phyloP scores from a whole-genome alignment of 2,113 vertebrate genomes.

The Engraulis encrasicolus region DNA sequence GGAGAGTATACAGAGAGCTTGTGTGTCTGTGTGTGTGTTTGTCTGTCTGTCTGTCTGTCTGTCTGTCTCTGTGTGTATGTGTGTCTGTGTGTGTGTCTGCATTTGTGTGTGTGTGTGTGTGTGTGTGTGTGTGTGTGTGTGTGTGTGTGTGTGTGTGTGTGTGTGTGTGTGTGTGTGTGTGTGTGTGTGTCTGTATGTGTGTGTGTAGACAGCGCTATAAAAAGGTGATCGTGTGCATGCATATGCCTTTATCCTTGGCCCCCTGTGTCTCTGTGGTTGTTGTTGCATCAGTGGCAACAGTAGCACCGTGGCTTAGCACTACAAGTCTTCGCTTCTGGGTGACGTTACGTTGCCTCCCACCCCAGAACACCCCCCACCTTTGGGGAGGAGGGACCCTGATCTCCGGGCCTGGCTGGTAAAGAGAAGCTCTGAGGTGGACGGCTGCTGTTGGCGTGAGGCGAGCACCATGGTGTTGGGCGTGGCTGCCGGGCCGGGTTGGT shows the following conservation, averaged over 20 bases:
- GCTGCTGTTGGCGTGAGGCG: neutral
- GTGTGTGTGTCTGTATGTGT: slow-evolving; percentile 27
- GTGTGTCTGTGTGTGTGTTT: neutral
- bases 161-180: neutral
- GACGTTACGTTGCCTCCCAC: neutral
- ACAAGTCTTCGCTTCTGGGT: slow-evolving; percentile 36
- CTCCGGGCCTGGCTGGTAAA: too few species aligned
- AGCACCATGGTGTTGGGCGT: slow-evolving; percentile 20
- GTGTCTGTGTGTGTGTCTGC: slow-evolving; percentile 38
- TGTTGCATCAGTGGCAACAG: slow-evolving; percentile 37
- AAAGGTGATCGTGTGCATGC: slow-evolving; percentile 32
- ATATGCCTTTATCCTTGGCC: slow-evolving; percentile 30
- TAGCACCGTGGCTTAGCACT: slow-evolving; percentile 50
- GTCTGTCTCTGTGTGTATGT: neutral
- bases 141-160: slow-evolving; percentile 8
- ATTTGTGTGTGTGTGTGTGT: too few species aligned
- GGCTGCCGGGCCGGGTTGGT: too few species aligned
- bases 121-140: neutral
- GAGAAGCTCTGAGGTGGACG: slow-evolving; percentile 2
- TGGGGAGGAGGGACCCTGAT: too few species aligned
- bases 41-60: slow-evolving; percentile 32
- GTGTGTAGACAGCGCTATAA: slow-evolving; percentile 35
- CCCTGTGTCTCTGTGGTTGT: slow-evolving; percentile 34
- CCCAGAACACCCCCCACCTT: too few species aligned
- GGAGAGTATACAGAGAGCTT: neutral